Percentiles rank a stretch among this genome's conserved stretches.
Conservation (phyloP, 1,140 invertebrate species). For the Drosophila neocordata region DNA sequence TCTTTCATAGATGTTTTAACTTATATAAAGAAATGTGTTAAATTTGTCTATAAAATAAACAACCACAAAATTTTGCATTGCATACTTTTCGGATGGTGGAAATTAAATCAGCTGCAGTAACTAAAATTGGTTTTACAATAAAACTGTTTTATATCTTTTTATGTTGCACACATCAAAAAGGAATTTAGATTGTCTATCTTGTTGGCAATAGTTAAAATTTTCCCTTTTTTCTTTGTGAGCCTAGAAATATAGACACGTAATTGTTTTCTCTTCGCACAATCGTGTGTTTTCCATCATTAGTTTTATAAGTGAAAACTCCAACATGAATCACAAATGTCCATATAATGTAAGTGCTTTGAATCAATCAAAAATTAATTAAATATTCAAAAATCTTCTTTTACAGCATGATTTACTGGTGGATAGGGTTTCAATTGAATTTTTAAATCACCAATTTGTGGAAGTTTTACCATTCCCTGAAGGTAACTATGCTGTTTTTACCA, state of each 20-base stretch:
- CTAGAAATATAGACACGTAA: too few relatives aligned
- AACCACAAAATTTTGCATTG: constrained; percentile 21
- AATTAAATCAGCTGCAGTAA: too few relatives aligned
- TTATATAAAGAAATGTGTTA: too few relatives aligned
- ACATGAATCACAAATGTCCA: neutral
- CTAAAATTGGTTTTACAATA: too few relatives aligned
- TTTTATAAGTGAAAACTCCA: neutral
- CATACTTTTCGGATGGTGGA: neutral
- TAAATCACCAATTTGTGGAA: neutral
- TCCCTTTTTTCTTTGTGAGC: too few relatives aligned
- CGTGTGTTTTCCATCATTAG: neutral
- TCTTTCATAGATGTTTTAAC: too few relatives aligned
- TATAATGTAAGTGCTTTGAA: neutral
- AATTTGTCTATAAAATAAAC: too few relatives aligned
- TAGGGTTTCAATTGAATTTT: neutral
- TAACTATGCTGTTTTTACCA: neutral
- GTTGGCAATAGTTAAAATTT: too few relatives aligned
- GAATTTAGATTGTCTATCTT: too few relatives aligned
- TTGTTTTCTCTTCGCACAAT: too few relatives aligned
- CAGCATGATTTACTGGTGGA: neutral
- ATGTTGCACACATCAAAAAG: too few relatives aligned
- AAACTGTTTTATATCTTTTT: too few relatives aligned
- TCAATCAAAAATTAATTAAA: neutral
- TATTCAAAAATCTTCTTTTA: neutral
- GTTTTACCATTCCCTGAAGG: neutral